These are phyloP conservation scores for Eupithecia subumbrata DNA, from an alignment of 2,888 invertebrate genomes.

Conservation along the genomic window DNA sequence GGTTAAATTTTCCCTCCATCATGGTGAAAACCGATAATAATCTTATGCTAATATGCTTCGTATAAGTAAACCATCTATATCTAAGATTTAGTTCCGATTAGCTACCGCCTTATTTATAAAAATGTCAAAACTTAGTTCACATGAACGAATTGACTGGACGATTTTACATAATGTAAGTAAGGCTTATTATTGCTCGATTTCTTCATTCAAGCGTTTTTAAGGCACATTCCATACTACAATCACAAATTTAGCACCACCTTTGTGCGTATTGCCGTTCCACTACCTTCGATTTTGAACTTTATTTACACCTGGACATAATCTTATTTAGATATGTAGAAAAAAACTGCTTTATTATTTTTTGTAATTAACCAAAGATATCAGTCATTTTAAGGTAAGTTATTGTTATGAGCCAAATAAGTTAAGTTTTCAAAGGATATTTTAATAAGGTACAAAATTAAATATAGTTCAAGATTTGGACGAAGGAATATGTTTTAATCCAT, in stretches of 20 bases:
- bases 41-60: neutral
- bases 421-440: neutral
- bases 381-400: neutral
- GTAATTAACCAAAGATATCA: neutral
- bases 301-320: conserved; percentile 2
- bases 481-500: neutral
- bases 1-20: neutral
- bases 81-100: neutral
- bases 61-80: neutral
- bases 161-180: neutral
- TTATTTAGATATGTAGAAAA: neutral
- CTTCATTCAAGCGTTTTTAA: conserved; percentile 40
- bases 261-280: conserved; percentile 46
- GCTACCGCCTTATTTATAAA: conserved; percentile 1
- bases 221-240: conserved; percentile 51
- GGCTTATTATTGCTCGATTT: conserved; percentile 17
- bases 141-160: conserved; percentile 1
- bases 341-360: neutral
- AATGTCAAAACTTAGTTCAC: neutral
- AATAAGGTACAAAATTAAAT: neutral
- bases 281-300: conserved; percentile 27
- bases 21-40: neutral
- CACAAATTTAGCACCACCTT: conserved; percentile 57
- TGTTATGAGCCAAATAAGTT: neutral
- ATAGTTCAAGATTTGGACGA: neutral